A percentile compares a stretch with the other conserved stretches of the same genome.
phyloP scores from a whole-genome alignment of 2,113 vertebrate genomes.

The Arizona elegans region DNA sequence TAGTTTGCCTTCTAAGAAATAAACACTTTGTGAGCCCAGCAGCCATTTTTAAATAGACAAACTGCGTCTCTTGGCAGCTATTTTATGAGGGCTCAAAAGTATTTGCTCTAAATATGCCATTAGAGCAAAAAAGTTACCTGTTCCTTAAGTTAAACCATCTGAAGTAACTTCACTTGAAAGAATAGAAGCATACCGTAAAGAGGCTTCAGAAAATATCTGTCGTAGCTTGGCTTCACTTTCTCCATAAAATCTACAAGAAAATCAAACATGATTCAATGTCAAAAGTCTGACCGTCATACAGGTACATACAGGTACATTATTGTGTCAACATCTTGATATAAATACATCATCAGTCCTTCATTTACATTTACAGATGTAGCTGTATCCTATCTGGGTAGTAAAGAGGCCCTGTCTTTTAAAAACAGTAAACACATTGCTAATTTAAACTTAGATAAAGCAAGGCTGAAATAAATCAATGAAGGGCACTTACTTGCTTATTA shows the following conservation, averaged over 20 bases:
- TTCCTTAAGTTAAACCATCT: background rate
- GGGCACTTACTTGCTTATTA: constrained; percentile 93
- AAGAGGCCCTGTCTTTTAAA: background rate
- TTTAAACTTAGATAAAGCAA: background rate
- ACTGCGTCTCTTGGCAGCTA: background rate
- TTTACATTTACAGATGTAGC: background rate
- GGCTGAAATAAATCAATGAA: constrained; percentile 10
- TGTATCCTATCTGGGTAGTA: background rate
- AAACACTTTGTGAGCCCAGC: background rate
- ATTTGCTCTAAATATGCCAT: background rate
- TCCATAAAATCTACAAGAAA: constrained; percentile 86
- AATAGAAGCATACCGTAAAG: constrained; percentile 73
- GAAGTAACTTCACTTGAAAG: constrained; percentile 17
- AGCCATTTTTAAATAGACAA: background rate
- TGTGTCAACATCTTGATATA: background rate
- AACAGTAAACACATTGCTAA: background rate
- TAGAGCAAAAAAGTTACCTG: background rate
- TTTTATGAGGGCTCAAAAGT: background rate
- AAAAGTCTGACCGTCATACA: background rate
- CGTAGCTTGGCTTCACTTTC: constrained; percentile 89
- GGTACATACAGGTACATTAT: background rate
- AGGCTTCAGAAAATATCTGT: constrained; percentile 89
- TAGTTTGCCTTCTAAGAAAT: background rate
- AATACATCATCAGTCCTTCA: background rate
- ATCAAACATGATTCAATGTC: background rate